Evolutionary conservation across 1,140 invertebrate species (phyloP).

Genomic region (Meteorus sp.): DNA sequence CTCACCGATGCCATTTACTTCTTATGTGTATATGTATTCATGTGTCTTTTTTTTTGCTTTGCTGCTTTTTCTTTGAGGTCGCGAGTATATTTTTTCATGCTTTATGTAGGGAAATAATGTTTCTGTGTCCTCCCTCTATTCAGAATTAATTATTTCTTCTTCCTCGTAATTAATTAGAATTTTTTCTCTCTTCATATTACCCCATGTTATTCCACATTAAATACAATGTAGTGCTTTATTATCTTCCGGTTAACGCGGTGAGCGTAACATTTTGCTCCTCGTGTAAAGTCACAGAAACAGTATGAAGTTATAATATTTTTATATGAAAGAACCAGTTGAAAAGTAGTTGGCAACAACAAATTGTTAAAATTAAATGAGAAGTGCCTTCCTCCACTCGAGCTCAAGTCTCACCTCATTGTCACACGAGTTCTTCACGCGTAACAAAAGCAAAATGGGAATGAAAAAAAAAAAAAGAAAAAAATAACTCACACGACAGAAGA

Average conservation of each 20-base stretch:
- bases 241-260: neutral
- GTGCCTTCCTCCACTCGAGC: neutral
- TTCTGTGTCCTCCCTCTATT: neutral
- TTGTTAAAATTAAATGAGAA: conserved; percentile 18
- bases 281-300: too few species aligned
- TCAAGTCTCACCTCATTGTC: conserved; percentile 19
- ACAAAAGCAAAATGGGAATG: conserved; percentile 9
- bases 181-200: too few species aligned
- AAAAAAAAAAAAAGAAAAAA: neutral
- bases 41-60: neutral
- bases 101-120: neutral
- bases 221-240: neutral
- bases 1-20: neutral
- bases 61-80: neutral
- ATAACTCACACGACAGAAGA: neutral
- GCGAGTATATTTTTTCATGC: neutral
- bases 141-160: too few species aligned
- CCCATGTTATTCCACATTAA: too few species aligned
- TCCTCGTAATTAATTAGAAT: too few species aligned
- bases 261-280: neutral
- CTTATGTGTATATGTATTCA: neutral
- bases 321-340: too few species aligned
- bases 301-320: too few species aligned
- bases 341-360: neutral
- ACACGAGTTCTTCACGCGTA: conserved; percentile 19